Evolutionary conservation across 2,888 invertebrate genomes (phyloP).

Genomic region (Noctua fimbriata): DNA sequence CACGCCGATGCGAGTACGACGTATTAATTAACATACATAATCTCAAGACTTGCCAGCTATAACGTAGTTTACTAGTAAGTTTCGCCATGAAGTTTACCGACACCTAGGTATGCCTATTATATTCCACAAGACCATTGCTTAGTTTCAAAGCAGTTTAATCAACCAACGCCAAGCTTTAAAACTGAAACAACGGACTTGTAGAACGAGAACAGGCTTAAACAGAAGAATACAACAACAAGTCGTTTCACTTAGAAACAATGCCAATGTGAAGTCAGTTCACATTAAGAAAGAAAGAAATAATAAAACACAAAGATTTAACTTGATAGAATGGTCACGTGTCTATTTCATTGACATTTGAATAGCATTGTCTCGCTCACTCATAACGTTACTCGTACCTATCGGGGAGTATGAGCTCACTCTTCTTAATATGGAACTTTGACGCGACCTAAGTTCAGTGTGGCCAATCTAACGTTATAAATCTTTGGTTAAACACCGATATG

Average conservation of each 20-base stretch:
- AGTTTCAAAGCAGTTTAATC: neutral
- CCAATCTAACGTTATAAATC: slow-evolving; percentile 3
- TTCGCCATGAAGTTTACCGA: slow-evolving; percentile 55
- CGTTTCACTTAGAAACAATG: slow-evolving; percentile 59
- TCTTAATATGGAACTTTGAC: neutral
- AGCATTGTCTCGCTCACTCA: neutral
- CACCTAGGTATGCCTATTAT: slow-evolving; percentile 29
- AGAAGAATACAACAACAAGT: slow-evolving; percentile 38
- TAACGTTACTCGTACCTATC: neutral
- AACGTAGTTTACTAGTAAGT: neutral
- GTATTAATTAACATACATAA: neutral
- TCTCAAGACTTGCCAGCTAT: neutral
- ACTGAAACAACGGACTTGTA: slow-evolving; percentile 7
- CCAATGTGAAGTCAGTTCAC: slow-evolving; percentile 44
- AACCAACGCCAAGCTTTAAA: neutral
- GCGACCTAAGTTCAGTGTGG: neutral
- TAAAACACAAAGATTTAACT: slow-evolving; percentile 21
- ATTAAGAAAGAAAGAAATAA: slow-evolving; percentile 23
- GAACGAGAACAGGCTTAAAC: slow-evolving; percentile 24
- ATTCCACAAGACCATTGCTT: slow-evolving; percentile 10
- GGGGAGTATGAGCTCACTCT: neutral
- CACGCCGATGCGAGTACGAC: neutral
- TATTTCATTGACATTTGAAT: neutral
- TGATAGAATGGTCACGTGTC: neutral
- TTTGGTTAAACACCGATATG: slow-evolving; percentile 31